Evolutionary conservation across 2,888 invertebrate species (phyloP).

Genomic region (Drosophila lacicola): DNA sequence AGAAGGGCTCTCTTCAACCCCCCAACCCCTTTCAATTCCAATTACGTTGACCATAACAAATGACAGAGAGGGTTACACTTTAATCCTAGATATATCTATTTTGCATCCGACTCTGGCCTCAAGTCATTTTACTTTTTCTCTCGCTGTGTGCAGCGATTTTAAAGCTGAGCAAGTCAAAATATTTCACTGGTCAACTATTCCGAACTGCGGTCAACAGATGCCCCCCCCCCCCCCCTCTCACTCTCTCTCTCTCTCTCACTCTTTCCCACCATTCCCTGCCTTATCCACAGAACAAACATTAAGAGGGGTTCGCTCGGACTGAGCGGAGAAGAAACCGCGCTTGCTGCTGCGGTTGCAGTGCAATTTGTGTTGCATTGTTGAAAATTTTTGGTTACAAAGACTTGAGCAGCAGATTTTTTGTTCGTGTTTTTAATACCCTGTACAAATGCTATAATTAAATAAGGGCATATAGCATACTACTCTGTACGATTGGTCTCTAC

Average conservation of each 20-base stretch:
- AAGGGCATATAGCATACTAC: not conserved
- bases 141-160: constrained; percentile 32
- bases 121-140: constrained; percentile 12
- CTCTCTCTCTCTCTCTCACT: not conserved
- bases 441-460: not conserved
- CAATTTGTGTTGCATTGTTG: constrained; percentile 77
- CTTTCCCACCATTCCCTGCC: not conserved
- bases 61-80: constrained; percentile 30
- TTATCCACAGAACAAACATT: not conserved
- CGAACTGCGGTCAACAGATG: constrained; percentile 58
- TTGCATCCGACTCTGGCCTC: constrained; percentile 22
- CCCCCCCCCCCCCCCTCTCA: no score
- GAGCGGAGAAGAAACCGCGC: constrained; percentile 54
- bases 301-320: not conserved
- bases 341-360: constrained; percentile 67
- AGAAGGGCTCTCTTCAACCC: not conserved
- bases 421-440: constrained; percentile 6
- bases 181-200: constrained; percentile 74
- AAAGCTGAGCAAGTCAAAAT: constrained; percentile 75
- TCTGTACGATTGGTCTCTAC: no score
- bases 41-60: constrained; percentile 59
- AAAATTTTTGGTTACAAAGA: constrained; percentile 39
- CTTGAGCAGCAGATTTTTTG: constrained; percentile 32
- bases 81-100: constrained; percentile 9
- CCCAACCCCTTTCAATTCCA: constrained; percentile 1